Conservation (phyloP, 2,797 vertebrate genomes). For the Hozukius guyotensis region DNA sequence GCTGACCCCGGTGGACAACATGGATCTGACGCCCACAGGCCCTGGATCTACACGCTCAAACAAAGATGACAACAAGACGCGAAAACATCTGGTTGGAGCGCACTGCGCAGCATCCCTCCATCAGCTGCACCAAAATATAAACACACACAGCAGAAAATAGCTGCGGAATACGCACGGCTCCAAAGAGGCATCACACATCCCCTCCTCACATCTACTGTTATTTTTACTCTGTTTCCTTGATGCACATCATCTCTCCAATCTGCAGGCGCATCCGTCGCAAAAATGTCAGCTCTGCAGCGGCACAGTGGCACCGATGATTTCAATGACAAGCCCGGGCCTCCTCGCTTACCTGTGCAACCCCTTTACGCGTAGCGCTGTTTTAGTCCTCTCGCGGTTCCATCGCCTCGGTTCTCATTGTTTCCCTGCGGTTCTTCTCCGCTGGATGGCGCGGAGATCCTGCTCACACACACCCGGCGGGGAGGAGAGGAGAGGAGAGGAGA, state of each 20-base stretch:
- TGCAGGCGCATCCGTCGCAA: slow-evolving; percentile 4
- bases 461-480: slow-evolving; percentile 40
- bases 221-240: slow-evolving; percentile 1
- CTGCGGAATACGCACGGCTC: too few relatives aligned
- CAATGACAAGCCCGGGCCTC: neutral
- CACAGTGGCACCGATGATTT: neutral
- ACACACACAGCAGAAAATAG: slow-evolving; percentile 8
- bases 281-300: slow-evolving; percentile 10
- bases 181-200: neutral
- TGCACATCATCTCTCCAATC: neutral
- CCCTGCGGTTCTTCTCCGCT: slow-evolving; percentile 59
- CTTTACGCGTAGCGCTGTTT: neutral
- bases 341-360: slow-evolving; percentile 65
- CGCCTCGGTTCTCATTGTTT: slow-evolving; percentile 14
- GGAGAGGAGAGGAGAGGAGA: neutral
- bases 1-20: neutral
- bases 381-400: slow-evolving; percentile 31
- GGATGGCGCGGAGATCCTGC: slow-evolving; percentile 59
- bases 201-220: neutral
- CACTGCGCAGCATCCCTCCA: slow-evolving; percentile 61
- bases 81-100: slow-evolving; percentile 56
- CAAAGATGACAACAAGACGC: slow-evolving; percentile 42
- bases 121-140: slow-evolving; percentile 49
- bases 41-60: neutral
- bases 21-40: slow-evolving; percentile 13